Percentiles rank a stretch among this genome's conserved stretches.
Evolutionary conservation across 2,797 vertebrate genomes (phyloP).

Genomic region (Hypotaenidia okinawae): DNA sequence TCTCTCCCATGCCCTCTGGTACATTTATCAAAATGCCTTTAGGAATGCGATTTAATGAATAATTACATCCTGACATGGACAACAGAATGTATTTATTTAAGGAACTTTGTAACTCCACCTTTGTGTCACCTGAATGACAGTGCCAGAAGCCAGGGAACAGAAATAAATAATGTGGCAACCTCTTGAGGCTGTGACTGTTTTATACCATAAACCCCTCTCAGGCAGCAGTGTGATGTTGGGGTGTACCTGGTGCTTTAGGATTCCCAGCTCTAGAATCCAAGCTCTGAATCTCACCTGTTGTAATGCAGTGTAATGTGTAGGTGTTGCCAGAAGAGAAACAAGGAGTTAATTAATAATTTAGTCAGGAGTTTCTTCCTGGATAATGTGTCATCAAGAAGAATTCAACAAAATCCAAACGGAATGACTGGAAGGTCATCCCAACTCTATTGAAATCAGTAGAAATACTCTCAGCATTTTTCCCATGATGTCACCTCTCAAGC

Average conservation of each 20-base stretch:
- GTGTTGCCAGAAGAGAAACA: not conserved
- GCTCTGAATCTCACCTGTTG: not conserved
- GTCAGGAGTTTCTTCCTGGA: not conserved
- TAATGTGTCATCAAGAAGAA: not conserved
- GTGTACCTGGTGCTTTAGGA: not conserved
- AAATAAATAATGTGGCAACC: not conserved
- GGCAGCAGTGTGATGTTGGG: not conserved
- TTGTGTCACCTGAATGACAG: constrained; percentile 18
- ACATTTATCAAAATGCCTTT: constrained; percentile 47
- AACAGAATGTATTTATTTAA: constrained; percentile 43
- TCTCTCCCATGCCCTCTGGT: constrained; percentile 17
- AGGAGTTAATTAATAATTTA: not conserved
- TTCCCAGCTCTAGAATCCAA: not conserved
- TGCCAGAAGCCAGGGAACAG: not conserved
- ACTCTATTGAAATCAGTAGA: not conserved
- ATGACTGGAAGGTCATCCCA: not conserved
- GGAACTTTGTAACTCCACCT: constrained; percentile 15
- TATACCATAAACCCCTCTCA: not conserved
- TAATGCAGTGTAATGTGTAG: not conserved
- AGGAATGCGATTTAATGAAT: constrained; percentile 51
- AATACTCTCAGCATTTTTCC: not conserved
- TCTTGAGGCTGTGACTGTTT: not conserved
- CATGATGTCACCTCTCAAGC: not conserved
- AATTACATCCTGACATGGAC: constrained; percentile 13
- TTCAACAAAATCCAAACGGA: not conserved